A percentile compares a stretch with the other conserved stretches of the same genome.
Evolutionary conservation across 2,888 invertebrate species (phyloP).

Genomic region (Synergus umbraculus): DNA sequence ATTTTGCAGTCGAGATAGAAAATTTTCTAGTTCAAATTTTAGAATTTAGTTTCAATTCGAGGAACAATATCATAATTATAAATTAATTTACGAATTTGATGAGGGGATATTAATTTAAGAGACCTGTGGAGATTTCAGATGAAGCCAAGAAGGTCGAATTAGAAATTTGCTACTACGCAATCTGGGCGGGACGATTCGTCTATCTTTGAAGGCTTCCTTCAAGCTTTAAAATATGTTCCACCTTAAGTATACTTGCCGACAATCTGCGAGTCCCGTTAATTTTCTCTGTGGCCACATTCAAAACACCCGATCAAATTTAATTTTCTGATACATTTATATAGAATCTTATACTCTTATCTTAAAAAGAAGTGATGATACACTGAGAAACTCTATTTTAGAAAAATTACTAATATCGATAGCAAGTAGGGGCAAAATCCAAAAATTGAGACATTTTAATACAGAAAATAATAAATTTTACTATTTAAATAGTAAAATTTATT

Average conservation of each 20-base stretch:
- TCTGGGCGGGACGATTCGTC: constrained; percentile 36
- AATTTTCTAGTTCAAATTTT: too few species aligned
- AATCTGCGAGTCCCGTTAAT: constrained; percentile 20
- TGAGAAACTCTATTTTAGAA: too few species aligned
- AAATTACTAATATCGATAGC: too few species aligned
- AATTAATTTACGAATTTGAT: neutral
- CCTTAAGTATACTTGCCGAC: constrained; percentile 1
- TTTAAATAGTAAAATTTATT: too few species aligned
- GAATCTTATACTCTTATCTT: too few species aligned
- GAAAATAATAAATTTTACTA: too few species aligned
- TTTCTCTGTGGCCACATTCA: constrained; percentile 9
- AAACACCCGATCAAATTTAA: constrained; percentile 33
- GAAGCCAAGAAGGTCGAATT: constrained; percentile 21
- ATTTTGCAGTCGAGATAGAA: neutral
- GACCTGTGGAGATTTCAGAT: neutral
- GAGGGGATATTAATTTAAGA: neutral
- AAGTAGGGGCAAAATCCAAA: too few species aligned
- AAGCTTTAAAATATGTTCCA: constrained; percentile 16
- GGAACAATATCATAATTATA: neutral
- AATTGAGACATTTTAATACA: too few species aligned
- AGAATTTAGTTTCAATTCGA: too few species aligned
- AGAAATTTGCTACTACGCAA: constrained; percentile 36
- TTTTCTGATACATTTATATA: neutral
- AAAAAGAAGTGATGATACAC: too few species aligned
- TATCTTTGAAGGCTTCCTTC: constrained; percentile 19